Evolutionary conservation across 2,113 vertebrate genomes (phyloP).

Genomic region (Syrmaticus mikado): DNA sequence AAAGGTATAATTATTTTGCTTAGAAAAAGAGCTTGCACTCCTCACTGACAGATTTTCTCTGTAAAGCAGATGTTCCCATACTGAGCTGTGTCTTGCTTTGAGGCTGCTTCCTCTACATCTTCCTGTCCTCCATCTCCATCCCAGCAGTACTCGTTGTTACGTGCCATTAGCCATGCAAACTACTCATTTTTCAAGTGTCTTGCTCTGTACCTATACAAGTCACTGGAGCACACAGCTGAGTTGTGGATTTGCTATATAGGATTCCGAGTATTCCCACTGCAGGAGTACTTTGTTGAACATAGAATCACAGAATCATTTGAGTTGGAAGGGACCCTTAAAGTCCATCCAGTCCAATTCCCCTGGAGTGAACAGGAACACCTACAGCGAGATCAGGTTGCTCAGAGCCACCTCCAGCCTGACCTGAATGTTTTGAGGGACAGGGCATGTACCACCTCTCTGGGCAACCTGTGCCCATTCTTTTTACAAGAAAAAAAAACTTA

Average conservation of each 20-base stretch:
- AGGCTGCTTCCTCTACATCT: conserved; percentile 2
- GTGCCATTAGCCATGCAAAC: not conserved
- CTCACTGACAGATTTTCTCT: conserved; percentile 1
- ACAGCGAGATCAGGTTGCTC: no score
- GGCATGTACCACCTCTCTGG: no score
- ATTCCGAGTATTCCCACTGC: not conserved
- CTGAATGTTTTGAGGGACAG: no score
- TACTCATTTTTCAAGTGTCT: not conserved
- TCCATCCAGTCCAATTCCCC: no score
- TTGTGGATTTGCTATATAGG: not conserved
- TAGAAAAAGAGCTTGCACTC: not conserved
- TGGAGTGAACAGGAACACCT: no score
- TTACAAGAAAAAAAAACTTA: no score
- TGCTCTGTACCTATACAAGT: not conserved
- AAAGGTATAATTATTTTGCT: not conserved
- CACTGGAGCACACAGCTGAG: not conserved
- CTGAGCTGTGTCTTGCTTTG: not conserved
- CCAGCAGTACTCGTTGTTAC: not conserved
- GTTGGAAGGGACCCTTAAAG: no score
- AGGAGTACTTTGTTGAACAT: not conserved
- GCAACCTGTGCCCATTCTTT: no score
- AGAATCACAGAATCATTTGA: not conserved
- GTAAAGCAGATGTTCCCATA: not conserved
- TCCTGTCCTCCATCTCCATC: not conserved
- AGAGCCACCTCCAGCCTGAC: no score